phyloP scores from a whole-genome alignment of 2,113 vertebrate genomes.

The Petrocephalus microphthalmus region DNA sequence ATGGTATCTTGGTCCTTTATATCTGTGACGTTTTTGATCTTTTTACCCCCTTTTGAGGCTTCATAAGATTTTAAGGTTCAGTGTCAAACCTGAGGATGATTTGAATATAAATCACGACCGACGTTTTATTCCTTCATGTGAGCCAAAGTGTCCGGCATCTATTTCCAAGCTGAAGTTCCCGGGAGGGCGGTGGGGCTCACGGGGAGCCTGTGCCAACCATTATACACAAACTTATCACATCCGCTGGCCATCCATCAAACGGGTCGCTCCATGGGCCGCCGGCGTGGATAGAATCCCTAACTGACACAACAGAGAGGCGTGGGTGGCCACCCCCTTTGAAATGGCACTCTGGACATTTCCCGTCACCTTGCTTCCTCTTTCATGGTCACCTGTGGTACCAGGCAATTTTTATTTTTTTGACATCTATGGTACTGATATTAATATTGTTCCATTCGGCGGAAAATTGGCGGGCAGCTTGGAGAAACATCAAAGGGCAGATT shows the following conservation, averaged over 20 bases:
- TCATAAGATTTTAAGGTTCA: neutral
- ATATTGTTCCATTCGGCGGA: conserved; percentile 32
- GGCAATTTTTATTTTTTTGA: conserved; percentile 24
- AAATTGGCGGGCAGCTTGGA: conserved; percentile 9
- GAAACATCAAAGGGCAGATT: conserved; percentile 30
- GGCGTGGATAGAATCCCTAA: conserved; percentile 35
- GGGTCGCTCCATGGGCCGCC: neutral
- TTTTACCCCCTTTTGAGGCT: too few species aligned
- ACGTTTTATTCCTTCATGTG: neutral
- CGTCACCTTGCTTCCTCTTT: conserved; percentile 34
- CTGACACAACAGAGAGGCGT: conserved; percentile 23
- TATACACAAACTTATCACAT: conserved; percentile 9
- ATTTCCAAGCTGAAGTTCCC: conserved; percentile 3
- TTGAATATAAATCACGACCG: neutral
- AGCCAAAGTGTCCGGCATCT: neutral
- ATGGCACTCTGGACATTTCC: conserved; percentile 19
- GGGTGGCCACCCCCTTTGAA: conserved; percentile 28
- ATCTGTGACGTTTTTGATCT: neutral
- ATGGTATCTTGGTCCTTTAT: neutral
- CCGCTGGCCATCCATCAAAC: conserved; percentile 21
- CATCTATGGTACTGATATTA: conserved; percentile 35
- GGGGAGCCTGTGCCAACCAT: neutral
- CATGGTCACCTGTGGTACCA: conserved; percentile 29
- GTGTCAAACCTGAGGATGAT: neutral
- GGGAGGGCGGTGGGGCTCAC: neutral